Evolutionary conservation across 2,797 vertebrate species (phyloP).

Genomic region (Hypotaenidia okinawae): DNA sequence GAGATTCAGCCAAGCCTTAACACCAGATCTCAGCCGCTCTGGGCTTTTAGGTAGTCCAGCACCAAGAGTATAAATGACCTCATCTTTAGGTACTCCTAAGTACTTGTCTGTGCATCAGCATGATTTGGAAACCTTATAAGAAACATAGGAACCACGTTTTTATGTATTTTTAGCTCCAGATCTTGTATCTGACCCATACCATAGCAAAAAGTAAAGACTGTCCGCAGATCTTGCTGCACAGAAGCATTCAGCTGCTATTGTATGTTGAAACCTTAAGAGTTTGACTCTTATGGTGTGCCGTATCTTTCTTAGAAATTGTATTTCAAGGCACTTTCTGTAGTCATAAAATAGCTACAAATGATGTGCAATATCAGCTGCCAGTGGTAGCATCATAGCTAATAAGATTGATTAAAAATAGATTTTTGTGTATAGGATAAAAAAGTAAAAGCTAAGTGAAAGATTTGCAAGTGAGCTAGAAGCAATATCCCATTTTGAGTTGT

Average conservation of each 20-base stretch:
- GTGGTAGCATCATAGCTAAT: neutral
- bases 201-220: neutral
- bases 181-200: neutral
- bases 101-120: neutral
- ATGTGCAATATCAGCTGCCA: neutral
- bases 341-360: neutral
- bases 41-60: neutral
- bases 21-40: neutral
- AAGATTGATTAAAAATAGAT: neutral
- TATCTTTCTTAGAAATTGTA: neutral
- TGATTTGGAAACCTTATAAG: neutral
- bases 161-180: neutral
- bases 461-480: neutral
- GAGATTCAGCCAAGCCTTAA: neutral
- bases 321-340: neutral
- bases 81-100: neutral
- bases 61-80: neutral
- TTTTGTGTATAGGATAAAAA: neutral
- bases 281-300: neutral
- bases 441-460: neutral
- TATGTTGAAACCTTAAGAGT: neutral
- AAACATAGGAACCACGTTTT: neutral
- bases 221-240: neutral
- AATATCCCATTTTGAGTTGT: neutral
- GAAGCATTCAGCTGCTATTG: neutral